Evolutionary conservation across 2,888 invertebrate genomes (phyloP), one percentile per base, ranked within the genome.

Genomic region (Petrophora chlorosata): DNA sequence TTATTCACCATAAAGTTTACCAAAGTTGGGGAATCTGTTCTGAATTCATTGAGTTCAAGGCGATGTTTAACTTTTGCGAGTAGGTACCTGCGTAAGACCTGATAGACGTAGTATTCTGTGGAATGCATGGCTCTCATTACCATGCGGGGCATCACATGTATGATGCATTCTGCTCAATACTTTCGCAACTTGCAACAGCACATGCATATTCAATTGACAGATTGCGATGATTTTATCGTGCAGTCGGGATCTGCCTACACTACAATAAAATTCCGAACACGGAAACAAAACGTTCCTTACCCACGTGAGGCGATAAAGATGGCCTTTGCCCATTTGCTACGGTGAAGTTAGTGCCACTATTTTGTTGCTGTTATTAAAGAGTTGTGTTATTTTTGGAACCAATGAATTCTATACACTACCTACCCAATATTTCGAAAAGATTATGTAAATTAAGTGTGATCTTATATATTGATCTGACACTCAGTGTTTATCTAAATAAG

Each of bases 191-290:
- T 41, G 45, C 48, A 53, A 40, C 41, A 34, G 41, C 26, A 36
- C 42, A 51, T 57, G 48, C 48, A 53, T 50, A 48, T 49, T 46
- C 47, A 41, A 51, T 55, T 40, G 47, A 47, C 29, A 39, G 29
- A 25, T 44, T 34, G 45, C 44, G 32, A 50, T 42, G 53, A 33
- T 53, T 48, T 47, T 55, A 48, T 53, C 50, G 33, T 36, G 46
- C 40, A 16, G 25, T 32, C 22, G 30, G 10, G 35, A 43, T 55
- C 55, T 52, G 33, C 50, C 55, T 55, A 45, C 53, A 39, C 46
- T 34, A 22, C 40, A 46, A 46, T 53, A 49, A 34, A 53, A 56
- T 44, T 48, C 45, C 39, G 43, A 40, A 36, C 53, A 49, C 53
- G 51, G 46, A 56, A 53, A 56, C 43, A 53, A 53, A 53, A 23